Evolutionary conservation across 37 sponge, comb jelly and placozoan species (phyloP).

Genomic region (Geodia barretti): DNA sequence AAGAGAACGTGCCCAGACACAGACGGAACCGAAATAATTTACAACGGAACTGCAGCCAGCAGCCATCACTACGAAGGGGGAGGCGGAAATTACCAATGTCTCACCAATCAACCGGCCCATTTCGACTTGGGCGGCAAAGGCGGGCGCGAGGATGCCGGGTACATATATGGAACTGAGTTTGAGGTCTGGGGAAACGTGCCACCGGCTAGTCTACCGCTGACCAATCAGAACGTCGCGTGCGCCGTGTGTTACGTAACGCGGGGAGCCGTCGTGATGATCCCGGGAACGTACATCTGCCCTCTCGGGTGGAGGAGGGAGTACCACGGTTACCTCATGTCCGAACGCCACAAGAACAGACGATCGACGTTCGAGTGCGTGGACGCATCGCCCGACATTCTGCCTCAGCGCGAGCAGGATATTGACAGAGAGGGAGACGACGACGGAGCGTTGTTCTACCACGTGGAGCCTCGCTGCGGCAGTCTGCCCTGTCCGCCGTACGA

Average conservation of each 20-base stretch:
- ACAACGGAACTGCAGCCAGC: background rate
- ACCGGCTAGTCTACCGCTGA: no score
- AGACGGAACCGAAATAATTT: background rate
- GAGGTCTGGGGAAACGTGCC: slow-evolving; percentile 8
- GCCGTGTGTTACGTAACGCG: slow-evolving; percentile 36
- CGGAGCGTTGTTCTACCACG: no score
- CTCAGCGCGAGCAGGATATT: no score
- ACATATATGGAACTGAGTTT: slow-evolving; percentile 50
- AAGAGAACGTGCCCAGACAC: background rate
- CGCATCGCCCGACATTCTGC: no score
- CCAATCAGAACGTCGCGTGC: slow-evolving; percentile 32
- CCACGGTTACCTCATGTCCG: slow-evolving; percentile 43
- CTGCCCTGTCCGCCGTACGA: no score
- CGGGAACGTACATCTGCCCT: slow-evolving; percentile 23
- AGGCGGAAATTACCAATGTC: background rate
- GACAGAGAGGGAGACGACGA: no score
- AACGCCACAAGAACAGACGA: no score
- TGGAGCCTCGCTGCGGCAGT: no score
- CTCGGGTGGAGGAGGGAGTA: slow-evolving; percentile 45
- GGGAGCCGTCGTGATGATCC: slow-evolving; percentile 25
- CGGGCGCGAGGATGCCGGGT: background rate
- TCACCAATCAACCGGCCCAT: no score
- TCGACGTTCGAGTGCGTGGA: slow-evolving; percentile 41
- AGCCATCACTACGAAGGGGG: background rate
- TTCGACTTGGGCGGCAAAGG: background rate